phyloP scores from a whole-genome alignment of 2,797 vertebrate genomes.

The Cyclopterus lumpus region DNA sequence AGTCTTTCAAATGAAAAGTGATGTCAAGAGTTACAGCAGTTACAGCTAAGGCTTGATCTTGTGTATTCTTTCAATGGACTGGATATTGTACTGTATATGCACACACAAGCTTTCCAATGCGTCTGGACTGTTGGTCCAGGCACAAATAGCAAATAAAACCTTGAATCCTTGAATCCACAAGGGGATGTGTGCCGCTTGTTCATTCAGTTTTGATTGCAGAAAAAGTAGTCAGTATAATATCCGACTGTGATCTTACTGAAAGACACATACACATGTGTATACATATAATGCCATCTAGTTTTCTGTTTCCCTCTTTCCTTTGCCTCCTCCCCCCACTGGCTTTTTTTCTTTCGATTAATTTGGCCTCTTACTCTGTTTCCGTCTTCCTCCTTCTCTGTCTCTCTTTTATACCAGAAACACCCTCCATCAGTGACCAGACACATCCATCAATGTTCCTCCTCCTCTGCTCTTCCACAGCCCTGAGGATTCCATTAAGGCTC shows the following conservation, averaged over 20 bases:
- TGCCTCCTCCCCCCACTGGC: conserved; percentile 8
- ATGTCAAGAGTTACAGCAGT: conserved; percentile 71
- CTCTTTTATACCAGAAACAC: conserved; percentile 51
- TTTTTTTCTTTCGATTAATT: conserved; percentile 36
- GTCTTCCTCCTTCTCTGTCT: conserved; percentile 26
- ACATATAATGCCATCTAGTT: conserved; percentile 4
- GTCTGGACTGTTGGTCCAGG: no score
- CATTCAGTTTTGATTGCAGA: background rate
- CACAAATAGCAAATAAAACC: no score
- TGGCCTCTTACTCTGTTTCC: conserved; percentile 17
- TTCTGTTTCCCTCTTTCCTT: conserved; percentile 3
- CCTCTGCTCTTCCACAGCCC: conserved; percentile 60
- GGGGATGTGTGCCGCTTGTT: background rate
- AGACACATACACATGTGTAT: conserved; percentile 12
- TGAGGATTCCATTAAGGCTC: conserved; percentile 70
- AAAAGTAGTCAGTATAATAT: conserved; percentile 1
- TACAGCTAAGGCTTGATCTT: conserved; percentile 37
- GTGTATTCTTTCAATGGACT: conserved; percentile 27
- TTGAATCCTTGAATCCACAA: no score
- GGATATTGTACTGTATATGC: background rate
- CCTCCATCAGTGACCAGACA: conserved; percentile 69
- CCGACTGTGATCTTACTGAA: background rate
- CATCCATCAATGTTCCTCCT: conserved; percentile 69
- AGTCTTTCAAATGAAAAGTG: conserved; percentile 78
- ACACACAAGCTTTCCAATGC: no score